A percentile compares a stretch with the other conserved stretches of the same genome.
These are phyloP conservation scores for Aegithalos caudatus DNA, from an alignment of 2,113 vertebrate genomes.

Conservation along the genomic window DNA sequence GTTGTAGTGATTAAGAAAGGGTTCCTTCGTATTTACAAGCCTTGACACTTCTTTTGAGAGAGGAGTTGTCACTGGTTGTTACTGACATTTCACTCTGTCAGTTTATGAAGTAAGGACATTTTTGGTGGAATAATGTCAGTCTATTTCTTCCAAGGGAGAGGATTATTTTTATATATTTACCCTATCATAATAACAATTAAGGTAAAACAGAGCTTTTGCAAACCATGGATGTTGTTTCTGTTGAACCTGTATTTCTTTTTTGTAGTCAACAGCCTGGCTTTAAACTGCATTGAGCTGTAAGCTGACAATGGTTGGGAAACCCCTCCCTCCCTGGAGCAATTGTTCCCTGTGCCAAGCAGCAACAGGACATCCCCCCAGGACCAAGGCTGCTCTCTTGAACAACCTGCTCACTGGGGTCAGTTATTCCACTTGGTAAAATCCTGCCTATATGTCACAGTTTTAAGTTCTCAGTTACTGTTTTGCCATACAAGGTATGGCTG, in stretches of 20 bases:
- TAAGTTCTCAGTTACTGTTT: not conserved
- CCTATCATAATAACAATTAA: not conserved
- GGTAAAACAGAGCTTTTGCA: not conserved
- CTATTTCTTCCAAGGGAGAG: slow-evolving; percentile 61
- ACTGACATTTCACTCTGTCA: slow-evolving; percentile 55
- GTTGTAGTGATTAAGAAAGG: slow-evolving; percentile 50
- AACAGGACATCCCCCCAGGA: not conserved
- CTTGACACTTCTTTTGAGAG: slow-evolving; percentile 41
- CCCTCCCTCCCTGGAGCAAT: too few relatives aligned
- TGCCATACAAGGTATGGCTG: not conserved
- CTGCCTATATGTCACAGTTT: not conserved
- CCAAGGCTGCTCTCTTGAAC: not conserved
- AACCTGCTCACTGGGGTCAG: not conserved
- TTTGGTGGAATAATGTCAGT: slow-evolving; percentile 53
- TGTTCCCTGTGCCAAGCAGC: not conserved
- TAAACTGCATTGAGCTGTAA: not conserved
- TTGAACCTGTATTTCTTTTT: not conserved
- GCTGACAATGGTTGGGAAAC: not conserved
- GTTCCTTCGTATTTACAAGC: slow-evolving; percentile 32
- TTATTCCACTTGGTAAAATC: not conserved
- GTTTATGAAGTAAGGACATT: slow-evolving; percentile 52
- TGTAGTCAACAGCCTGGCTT: not conserved
- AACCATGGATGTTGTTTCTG: not conserved
- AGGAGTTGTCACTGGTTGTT: slow-evolving; percentile 48
- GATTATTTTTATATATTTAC: not conserved